A percentile compares a stretch with the other conserved stretches of the same genome.
phyloP scores from a whole-genome alignment of 2,113 vertebrate genomes.

The Bos indicus region DNA sequence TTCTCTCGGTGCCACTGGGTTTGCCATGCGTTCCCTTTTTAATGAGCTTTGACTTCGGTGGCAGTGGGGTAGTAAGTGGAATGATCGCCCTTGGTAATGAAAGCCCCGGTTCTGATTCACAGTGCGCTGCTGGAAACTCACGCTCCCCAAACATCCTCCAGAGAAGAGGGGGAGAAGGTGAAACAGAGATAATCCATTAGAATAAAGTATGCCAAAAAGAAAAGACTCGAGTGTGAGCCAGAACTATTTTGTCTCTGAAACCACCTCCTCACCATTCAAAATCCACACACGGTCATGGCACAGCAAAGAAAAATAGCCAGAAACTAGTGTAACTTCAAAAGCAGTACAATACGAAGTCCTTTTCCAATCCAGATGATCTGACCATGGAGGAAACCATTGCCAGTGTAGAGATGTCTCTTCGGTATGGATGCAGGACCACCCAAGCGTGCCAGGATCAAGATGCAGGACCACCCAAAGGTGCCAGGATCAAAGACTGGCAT shows the following conservation, averaged over 20 bases:
- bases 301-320: not conserved
- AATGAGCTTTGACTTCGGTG: not conserved
- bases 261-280: not conserved
- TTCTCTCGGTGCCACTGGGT: not conserved
- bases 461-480: not conserved
- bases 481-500: not conserved
- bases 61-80: not conserved
- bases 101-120: not conserved
- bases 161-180: not conserved
- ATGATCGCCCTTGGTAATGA: not conserved
- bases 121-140: rapidly evolving
- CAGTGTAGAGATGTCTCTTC: not conserved
- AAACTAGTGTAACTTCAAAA: not conserved
- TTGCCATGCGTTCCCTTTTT: not conserved
- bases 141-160: not conserved
- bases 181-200: not conserved
- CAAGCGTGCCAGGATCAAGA: not conserved
- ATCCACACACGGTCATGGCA: not conserved
- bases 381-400: rapidly evolving
- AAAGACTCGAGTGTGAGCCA: not conserved
- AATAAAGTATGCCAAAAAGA: not conserved
- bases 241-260: not conserved
- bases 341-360: not conserved
- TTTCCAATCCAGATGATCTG: not conserved
- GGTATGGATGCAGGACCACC: too few species aligned